Conservation (phyloP, 2,888 invertebrate species). For the Ennomos fuscantarius region DNA sequence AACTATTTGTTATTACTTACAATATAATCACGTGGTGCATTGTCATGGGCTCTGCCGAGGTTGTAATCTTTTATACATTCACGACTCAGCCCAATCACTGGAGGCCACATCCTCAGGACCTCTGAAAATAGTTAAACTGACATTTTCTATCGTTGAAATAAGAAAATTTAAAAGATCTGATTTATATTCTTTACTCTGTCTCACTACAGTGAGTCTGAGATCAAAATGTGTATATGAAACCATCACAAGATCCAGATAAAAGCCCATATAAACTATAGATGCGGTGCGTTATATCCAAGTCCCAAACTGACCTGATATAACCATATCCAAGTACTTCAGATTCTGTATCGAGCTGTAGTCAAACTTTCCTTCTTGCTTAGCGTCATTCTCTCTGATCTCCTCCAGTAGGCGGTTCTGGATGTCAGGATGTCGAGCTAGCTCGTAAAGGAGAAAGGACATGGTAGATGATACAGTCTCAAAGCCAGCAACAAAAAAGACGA, state of each 20-base stretch:
- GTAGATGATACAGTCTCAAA: conserved; percentile 75
- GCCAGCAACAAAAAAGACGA: conserved; percentile 82
- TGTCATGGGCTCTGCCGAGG: conserved; percentile 8
- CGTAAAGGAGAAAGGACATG: conserved; percentile 80
- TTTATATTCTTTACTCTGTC: too few species aligned
- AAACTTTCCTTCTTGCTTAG: conserved; percentile 59
- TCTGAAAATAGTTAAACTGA: conserved; percentile 51
- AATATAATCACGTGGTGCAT: conserved; percentile 53
- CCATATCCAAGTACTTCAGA: conserved; percentile 86
- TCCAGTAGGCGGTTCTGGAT: conserved; percentile 79
- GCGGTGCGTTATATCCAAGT: too few species aligned
- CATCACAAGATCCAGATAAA: too few species aligned
- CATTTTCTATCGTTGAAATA: too few species aligned
- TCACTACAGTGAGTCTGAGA: too few species aligned
- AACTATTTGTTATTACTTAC: conserved; percentile 49
- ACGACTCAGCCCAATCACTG: conserved; percentile 69
- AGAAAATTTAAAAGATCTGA: conserved; percentile 9
- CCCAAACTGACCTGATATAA: conserved; percentile 73
- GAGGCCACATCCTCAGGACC: conserved; percentile 75
- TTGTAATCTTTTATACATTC: conserved; percentile 55
- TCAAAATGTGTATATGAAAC: too few species aligned
- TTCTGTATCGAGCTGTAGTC: conserved; percentile 76
- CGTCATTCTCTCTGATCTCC: conserved; percentile 79
- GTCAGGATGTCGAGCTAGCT: conserved; percentile 84
- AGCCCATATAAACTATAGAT: too few species aligned